Evolutionary conservation across 2,888 invertebrate genomes (phyloP).

Genomic region (Podabrus alpinus): DNA sequence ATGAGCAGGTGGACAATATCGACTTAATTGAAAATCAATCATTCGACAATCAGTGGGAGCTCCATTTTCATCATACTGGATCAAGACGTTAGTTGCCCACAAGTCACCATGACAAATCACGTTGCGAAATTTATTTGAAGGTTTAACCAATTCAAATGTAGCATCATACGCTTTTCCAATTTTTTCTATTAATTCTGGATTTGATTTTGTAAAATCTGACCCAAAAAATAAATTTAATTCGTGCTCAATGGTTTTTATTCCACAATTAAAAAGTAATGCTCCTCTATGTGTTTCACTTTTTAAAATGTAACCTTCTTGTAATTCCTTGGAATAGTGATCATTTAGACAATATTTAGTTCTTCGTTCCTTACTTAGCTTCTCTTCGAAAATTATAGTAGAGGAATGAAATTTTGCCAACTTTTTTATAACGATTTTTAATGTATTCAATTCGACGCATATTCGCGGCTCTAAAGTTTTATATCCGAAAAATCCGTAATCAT

Average conservation of each 20-base stretch:
- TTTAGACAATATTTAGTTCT: background rate
- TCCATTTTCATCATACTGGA: constrained; percentile 17
- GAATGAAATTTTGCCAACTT: constrained; percentile 50
- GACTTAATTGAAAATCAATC: constrained; percentile 51
- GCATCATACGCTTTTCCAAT: constrained; percentile 2
- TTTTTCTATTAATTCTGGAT: background rate
- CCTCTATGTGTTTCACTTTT: background rate
- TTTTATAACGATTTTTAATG: constrained; percentile 41
- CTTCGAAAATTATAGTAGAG: constrained; percentile 50
- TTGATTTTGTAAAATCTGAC: background rate
- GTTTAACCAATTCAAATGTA: constrained; percentile 36
- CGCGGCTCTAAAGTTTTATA: background rate
- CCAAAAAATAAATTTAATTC: background rate
- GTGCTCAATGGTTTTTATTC: background rate
- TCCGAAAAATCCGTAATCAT: constrained; percentile 46
- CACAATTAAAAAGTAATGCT: background rate
- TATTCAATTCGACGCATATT: constrained; percentile 6
- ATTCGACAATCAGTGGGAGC: constrained; percentile 45
- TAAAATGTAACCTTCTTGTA: background rate
- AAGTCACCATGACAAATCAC: constrained; percentile 50
- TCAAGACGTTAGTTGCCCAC: constrained; percentile 44
- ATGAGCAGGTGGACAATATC: constrained; percentile 67
- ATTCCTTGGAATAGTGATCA: background rate
- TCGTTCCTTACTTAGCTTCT: background rate
- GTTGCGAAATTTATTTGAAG: constrained; percentile 51